These are phyloP conservation scores for Tringa solitaria DNA, from an alignment of 2,113 vertebrate species.

Conservation along the genomic window DNA sequence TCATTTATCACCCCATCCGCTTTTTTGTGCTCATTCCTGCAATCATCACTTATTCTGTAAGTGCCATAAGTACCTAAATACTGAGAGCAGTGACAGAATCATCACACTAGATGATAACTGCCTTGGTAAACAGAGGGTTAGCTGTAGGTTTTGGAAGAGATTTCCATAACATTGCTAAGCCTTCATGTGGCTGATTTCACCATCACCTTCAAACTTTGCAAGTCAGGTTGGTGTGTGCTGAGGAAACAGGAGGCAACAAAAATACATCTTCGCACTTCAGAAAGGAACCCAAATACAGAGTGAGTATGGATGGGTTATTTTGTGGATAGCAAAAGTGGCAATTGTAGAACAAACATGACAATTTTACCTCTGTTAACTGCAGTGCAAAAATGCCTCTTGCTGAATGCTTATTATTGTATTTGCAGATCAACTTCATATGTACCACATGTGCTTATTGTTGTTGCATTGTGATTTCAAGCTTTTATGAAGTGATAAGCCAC, in stretches of 20 bases:
- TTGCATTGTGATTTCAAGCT: background rate
- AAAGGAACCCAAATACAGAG: background rate
- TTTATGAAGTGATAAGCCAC: slow-evolving; percentile 58
- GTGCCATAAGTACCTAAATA: background rate
- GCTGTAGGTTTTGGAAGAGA: background rate
- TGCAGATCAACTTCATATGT: slow-evolving; percentile 8
- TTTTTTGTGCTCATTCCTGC: background rate
- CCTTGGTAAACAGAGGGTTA: background rate
- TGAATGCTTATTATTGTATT: slow-evolving; percentile 24
- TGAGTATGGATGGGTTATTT: background rate
- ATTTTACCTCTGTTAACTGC: slow-evolving; percentile 6
- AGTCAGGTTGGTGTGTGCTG: background rate
- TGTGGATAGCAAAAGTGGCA: background rate
- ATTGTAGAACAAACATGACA: background rate
- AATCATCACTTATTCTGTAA: background rate
- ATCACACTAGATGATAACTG: background rate
- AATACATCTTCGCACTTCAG: background rate
- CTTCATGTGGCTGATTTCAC: background rate
- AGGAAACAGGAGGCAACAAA: background rate
- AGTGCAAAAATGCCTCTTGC: background rate
- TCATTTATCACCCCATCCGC: background rate
- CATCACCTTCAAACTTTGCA: background rate
- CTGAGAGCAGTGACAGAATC: background rate
- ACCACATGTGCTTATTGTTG: slow-evolving; percentile 22
- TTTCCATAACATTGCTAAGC: background rate